Conservation (phyloP, 2,113 vertebrate genomes). For the Strix aluco region DNA sequence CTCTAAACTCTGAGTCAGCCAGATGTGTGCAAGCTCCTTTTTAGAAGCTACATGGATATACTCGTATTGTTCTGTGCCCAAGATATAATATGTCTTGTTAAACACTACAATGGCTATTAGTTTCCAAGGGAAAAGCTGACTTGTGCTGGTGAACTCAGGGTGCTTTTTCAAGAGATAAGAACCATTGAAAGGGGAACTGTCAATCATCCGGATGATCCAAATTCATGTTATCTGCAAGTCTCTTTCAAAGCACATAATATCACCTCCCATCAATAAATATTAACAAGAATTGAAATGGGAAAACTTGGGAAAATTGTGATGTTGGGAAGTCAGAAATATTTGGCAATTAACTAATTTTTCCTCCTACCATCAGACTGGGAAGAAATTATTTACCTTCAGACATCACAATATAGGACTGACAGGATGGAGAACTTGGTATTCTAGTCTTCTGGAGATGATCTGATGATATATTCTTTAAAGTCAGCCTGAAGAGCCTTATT, state of each 20-base stretch:
- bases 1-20: not conserved
- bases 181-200: not conserved
- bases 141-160: not conserved
- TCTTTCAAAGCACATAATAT: not conserved
- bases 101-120: not conserved
- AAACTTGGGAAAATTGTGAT: not conserved
- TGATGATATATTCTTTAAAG: not conserved
- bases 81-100: not conserved
- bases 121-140: not conserved
- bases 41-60: not conserved
- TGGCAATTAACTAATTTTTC: not conserved
- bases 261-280: not conserved
- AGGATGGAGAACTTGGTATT: not conserved
- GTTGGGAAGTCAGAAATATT: not conserved
- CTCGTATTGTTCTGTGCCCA: not conserved
- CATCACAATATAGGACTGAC: not conserved
- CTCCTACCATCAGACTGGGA: not conserved
- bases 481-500: not conserved
- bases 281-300: not conserved
- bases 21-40: not conserved
- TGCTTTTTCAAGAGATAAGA: not conserved
- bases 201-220: not conserved
- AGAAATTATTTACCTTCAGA: not conserved
- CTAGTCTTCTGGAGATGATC: not conserved
- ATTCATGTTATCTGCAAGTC: not conserved